These are phyloP conservation scores for Dastarcus helophoroides DNA, from an alignment of 2,888 invertebrate genomes.

Conservation along the genomic window DNA sequence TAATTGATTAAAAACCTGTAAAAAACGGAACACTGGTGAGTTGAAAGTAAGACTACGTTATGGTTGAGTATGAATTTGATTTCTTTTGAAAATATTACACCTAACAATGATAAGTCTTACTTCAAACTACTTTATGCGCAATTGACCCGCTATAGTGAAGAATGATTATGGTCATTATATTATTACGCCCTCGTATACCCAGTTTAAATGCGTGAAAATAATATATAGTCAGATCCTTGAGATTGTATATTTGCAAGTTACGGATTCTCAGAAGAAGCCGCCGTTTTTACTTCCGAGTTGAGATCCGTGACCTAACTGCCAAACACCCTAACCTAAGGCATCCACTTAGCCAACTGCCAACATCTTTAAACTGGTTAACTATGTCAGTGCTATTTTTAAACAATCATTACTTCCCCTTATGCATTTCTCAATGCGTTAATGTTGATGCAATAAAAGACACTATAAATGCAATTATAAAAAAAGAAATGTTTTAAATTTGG, in stretches of 20 bases:
- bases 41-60: constrained; percentile 11
- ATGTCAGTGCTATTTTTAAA: too few species aligned
- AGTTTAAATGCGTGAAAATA: constrained; percentile 37
- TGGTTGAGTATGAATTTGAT: constrained; percentile 4
- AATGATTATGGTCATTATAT: constrained; percentile 38
- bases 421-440: too few species aligned
- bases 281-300: too few species aligned
- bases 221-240: constrained; percentile 36
- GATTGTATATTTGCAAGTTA: constrained; percentile 20
- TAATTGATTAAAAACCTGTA: neutral
- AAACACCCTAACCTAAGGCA: too few species aligned
- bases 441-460: too few species aligned
- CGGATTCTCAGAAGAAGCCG: too few species aligned
- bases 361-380: too few species aligned
- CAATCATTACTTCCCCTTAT: too few species aligned
- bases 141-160: constrained; percentile 37
- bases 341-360: too few species aligned
- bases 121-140: constrained; percentile 36
- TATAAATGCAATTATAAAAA: too few species aligned
- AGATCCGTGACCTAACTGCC: too few species aligned
- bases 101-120: constrained; percentile 32
- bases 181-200: constrained; percentile 38
- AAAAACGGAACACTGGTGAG: constrained; percentile 6
- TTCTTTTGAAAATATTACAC: constrained; percentile 22
- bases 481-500: too few species aligned